Conservation (phyloP, 2,797 vertebrate genomes). For the Cynodonichthys magdalenae region DNA sequence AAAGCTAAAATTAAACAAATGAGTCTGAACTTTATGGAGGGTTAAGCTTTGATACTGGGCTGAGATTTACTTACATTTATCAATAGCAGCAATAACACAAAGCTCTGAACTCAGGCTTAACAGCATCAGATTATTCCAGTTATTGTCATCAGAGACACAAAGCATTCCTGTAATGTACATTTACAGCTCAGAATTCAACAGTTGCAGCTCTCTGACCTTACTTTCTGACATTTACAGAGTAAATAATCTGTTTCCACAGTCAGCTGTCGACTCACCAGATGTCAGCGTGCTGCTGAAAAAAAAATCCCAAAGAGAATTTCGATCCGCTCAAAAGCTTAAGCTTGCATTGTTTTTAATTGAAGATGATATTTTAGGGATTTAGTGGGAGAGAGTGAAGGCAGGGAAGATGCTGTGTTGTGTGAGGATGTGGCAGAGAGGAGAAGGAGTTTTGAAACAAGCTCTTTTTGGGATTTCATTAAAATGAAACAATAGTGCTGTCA, state of each 20-base stretch:
- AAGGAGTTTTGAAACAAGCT: conserved; percentile 60
- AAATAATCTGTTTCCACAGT: conserved; percentile 30
- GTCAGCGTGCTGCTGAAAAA: conserved; percentile 24
- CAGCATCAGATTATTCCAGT: no score
- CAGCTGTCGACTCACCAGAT: conserved; percentile 22
- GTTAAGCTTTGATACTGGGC: no score
- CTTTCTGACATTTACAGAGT: conserved; percentile 34
- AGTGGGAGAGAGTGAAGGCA: conserved; percentile 39
- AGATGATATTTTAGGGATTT: conserved; percentile 65
- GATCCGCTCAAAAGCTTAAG: conserved; percentile 59
- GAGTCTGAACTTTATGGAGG: no score
- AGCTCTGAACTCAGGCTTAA: no score
- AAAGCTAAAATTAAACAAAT: no score
- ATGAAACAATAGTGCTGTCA: conserved; percentile 66
- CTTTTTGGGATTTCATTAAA: conserved; percentile 74
- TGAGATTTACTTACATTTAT: no score
- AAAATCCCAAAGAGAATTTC: conserved; percentile 27
- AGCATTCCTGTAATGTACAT: neutral
- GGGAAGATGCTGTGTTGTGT: conserved; percentile 33
- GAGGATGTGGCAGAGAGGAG: conserved; percentile 38
- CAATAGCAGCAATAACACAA: no score
- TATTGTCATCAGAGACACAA: conserved; percentile 2
- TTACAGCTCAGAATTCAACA: neutral
- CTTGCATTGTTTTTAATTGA: conserved; percentile 58
- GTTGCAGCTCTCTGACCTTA: conserved; percentile 20